Conservation (phyloP, 2,113 vertebrate genomes). For the Sclerurus mexicanus region DNA sequence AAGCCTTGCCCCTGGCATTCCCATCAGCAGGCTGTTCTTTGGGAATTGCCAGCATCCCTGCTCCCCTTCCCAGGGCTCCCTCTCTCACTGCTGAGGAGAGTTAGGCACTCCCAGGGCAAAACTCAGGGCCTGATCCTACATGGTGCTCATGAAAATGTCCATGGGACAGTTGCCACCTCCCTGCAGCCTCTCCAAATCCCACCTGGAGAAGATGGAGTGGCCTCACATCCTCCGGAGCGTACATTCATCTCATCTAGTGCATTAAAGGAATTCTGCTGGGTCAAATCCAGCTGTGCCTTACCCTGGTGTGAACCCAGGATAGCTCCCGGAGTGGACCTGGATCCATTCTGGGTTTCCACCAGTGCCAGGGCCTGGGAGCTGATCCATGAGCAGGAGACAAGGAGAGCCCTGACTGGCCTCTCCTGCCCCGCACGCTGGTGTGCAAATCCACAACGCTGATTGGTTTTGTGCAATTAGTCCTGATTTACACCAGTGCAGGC, state of each 20-base stretch:
- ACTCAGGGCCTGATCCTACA: not conserved
- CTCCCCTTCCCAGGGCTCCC: not conserved
- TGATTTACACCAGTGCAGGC: not conserved
- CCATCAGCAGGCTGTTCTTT: fast-evolving
- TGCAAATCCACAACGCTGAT: fast-evolving
- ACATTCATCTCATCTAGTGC: slow-evolving; percentile 46
- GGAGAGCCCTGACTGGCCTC: fast-evolving
- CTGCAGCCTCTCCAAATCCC: not conserved
- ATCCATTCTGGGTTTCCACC: not conserved
- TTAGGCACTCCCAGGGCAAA: not conserved
- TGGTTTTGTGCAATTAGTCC: not conserved
- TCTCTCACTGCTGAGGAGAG: not conserved
- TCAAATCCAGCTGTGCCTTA: not conserved
- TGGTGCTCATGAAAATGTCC: not conserved
- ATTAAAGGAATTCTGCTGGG: not conserved
- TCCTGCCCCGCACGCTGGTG: fast-evolving
- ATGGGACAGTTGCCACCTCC: not conserved
- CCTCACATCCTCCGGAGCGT: fast-evolving
- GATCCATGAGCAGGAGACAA: not conserved
- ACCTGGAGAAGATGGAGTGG: fast-evolving
- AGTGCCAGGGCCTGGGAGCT: fast-evolving
- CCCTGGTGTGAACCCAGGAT: not conserved
- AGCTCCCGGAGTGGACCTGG: not conserved
- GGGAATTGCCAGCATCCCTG: not conserved
- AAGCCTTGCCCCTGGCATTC: not conserved